Evolutionary conservation across 2,888 invertebrate species (phyloP).

Genomic region (Aleiodes leptofemur): DNA sequence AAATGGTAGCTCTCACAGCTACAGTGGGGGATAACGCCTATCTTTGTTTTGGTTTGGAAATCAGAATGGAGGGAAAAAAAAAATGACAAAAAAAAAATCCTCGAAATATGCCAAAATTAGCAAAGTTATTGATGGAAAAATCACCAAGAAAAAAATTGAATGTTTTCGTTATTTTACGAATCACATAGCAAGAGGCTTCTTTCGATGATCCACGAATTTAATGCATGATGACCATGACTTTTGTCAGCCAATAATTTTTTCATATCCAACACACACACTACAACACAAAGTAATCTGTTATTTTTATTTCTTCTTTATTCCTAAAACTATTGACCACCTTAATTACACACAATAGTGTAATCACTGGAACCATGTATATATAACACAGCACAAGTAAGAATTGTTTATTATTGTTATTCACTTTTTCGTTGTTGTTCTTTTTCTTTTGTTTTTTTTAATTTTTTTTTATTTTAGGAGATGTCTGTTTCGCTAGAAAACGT

Average conservation of each 20-base stretch:
- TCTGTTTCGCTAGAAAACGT: constrained; percentile 45
- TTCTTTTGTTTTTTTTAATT: neutral
- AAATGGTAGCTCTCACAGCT: constrained; percentile 18
- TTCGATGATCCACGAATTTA: constrained; percentile 55
- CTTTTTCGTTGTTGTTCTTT: constrained; percentile 40
- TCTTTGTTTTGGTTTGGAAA: constrained; percentile 11
- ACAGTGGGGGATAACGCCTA: constrained; percentile 29
- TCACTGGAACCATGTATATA: constrained; percentile 4
- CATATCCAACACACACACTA: constrained; percentile 9
- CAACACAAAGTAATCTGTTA: constrained; percentile 1
- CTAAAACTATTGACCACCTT: neutral
- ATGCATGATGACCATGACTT: constrained; percentile 66
- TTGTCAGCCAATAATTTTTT: constrained; percentile 61
- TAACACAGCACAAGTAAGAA: neutral
- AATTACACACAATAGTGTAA: neutral
- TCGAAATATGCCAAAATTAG: neutral
- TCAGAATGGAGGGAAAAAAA: neutral
- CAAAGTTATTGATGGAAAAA: neutral
- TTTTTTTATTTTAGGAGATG: constrained; percentile 16
- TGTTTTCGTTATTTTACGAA: constrained; percentile 33
- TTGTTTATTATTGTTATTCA: constrained; percentile 3
- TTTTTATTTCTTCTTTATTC: neutral
- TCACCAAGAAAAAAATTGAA: neutral
- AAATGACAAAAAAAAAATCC: neutral
- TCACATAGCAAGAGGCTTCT: constrained; percentile 58